Evolutionary conservation across 2,113 vertebrate genomes (phyloP), one percentile per base, ranked within the genome.

Genomic region (Lepidothrix coronata): DNA sequence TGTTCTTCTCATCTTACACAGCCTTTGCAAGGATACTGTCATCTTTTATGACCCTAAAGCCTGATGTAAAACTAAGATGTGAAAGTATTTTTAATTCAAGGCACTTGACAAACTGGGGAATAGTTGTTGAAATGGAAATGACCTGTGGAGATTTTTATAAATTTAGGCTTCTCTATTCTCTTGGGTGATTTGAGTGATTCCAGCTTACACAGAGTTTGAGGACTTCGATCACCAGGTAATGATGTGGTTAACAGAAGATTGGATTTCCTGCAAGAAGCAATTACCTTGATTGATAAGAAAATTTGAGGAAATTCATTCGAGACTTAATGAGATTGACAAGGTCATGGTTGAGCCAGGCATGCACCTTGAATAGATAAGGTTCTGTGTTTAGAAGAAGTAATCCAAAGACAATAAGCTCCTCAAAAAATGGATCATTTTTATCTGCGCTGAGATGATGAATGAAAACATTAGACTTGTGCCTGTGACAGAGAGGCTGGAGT

Each of bases 221-320:
- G 81, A 55, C 67, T 97, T 95, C 10, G 93, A 89, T 95, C 95
- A 93, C 66, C 61, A 88, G 81, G 86, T 96, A 95, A 94, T 94
- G 91, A 91, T 89, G 88, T 94, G 91, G 88, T 95, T 96, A 97
- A 96, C 83, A 95, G 93, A 88, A 95, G 88, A 94, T 79, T 96
- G 93, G 91, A 96, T 96, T 96, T 96, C 96, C 86, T 85, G 71
- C 68, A 83, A 84, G 73, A 94, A 94, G 85, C 94, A 95, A 96
- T 96, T 97, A 94, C 66, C 87, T 84, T 95, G 92, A 96, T 97
- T 94, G 92, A 96, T 96, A 96, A 95, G 95, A 93, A 97, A 96
- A 95, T 84, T 90, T 82, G 75, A 92, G 91, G 83, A 93, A 97
- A 94, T 96, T 95, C 70, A 41, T 96, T 93, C 89, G 37, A 70